Conservation (phyloP, 1,140 invertebrate genomes). For the Lucilia cuprina region DNA sequence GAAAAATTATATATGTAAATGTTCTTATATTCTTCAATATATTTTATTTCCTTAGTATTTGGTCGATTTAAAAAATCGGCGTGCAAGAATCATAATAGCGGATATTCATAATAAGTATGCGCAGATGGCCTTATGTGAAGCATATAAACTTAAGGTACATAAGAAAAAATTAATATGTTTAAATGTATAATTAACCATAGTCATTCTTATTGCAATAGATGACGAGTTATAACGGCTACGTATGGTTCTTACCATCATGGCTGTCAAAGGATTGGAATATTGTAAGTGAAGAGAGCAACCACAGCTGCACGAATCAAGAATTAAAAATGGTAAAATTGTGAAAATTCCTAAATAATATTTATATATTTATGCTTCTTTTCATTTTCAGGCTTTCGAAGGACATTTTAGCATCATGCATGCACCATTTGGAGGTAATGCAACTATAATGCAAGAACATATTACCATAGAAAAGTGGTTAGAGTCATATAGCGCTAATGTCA, state of each 20-base stretch:
- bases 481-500: not conserved
- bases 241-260: conserved; percentile 86
- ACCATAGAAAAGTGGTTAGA: conserved; percentile 69
- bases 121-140: conserved; percentile 77
- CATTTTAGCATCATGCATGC: conserved; percentile 77
- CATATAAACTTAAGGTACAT: conserved; percentile 72
- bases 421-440: conserved; percentile 70
- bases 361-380: not conserved
- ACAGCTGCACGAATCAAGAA: conserved; percentile 44
- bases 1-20: no score
- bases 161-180: conserved; percentile 40
- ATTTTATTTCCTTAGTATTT: conserved; percentile 68
- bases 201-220: conserved; percentile 58
- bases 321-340: conserved; percentile 43
- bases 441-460: conserved; percentile 72
- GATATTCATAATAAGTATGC: conserved; percentile 77
- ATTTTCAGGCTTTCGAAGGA: conserved; percentile 76
- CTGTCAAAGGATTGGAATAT: conserved; percentile 69
- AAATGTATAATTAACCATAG: no score
- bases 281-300: conserved; percentile 37
- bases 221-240: conserved; percentile 74
- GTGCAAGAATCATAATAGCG: conserved; percentile 78
- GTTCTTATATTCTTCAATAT: no score
- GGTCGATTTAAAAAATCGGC: conserved; percentile 71
- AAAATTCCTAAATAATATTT: not conserved